Conservation (phyloP, 2,888 invertebrate genomes). For the Euproctis similis region DNA sequence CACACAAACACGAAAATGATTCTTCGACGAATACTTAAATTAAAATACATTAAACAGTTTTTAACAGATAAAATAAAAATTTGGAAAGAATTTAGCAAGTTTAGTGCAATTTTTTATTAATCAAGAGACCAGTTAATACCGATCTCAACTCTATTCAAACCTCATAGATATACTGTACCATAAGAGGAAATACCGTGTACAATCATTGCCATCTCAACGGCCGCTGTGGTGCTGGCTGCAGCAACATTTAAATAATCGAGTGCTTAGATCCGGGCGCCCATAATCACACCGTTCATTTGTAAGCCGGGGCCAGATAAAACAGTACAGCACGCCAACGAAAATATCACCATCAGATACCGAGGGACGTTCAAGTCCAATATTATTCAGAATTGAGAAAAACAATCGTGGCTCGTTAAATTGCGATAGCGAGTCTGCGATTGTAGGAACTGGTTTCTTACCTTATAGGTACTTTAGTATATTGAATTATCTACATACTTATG, state of each 20-base stretch:
- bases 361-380: constrained; percentile 67
- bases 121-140: constrained; percentile 28
- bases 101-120: constrained; percentile 10
- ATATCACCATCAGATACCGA: constrained; percentile 68
- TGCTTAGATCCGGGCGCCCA: constrained; percentile 66
- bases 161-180: constrained; percentile 50
- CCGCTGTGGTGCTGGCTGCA: constrained; percentile 50
- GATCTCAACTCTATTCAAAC: constrained; percentile 65
- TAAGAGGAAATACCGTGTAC: constrained; percentile 63
- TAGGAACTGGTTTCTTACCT: constrained; percentile 46
- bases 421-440: constrained; percentile 62
- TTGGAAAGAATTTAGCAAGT: too few species aligned
- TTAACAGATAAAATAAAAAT: too few species aligned
- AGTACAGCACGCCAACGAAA: constrained; percentile 61
- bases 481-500: constrained; percentile 28
- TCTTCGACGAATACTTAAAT: too few species aligned
- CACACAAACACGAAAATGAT: too few species aligned
- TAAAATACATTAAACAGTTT: too few species aligned
- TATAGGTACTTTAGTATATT: constrained; percentile 36
- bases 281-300: constrained; percentile 73
- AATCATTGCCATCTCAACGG: constrained; percentile 57
- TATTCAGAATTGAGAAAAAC: constrained; percentile 74
- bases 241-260: constrained; percentile 73
- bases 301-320: constrained; percentile 60
- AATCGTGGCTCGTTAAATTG: constrained; percentile 73